Conservation (phyloP, 1,140 invertebrate genomes). For the Danaus melanippus region DNA sequence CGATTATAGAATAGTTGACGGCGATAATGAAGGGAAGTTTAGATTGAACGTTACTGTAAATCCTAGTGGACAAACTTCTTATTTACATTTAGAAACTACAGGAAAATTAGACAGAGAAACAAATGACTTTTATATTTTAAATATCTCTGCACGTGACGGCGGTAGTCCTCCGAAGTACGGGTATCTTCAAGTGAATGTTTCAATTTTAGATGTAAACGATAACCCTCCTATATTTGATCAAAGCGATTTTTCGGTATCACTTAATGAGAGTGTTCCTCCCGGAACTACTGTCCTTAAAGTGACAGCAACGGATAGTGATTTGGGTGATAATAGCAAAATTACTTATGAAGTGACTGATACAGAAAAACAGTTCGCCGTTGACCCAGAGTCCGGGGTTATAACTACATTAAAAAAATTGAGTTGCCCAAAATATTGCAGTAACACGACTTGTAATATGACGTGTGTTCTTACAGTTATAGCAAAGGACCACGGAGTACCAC, state of each 20-base stretch:
- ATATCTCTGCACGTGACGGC: conserved; percentile 91
- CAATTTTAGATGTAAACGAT: conserved; percentile 94
- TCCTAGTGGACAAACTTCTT: conserved; percentile 89
- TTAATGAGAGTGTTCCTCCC: conserved; percentile 92
- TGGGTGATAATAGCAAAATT: conserved; percentile 92
- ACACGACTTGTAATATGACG: conserved; percentile 83
- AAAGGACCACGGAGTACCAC: conserved; percentile 90
- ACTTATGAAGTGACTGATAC: conserved; percentile 90
- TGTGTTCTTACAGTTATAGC: conserved; percentile 96
- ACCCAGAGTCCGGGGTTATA: conserved; percentile 90
- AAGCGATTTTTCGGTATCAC: conserved; percentile 90
- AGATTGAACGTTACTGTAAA: conserved; percentile 88
- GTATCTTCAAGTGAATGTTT: conserved; percentile 91
- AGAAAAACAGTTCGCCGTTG: conserved; percentile 89
- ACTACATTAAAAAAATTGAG: conserved; percentile 84
- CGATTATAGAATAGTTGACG: conserved; percentile 90
- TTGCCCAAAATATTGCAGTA: conserved; percentile 78
- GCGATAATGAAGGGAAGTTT: conserved; percentile 91
- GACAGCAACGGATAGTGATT: conserved; percentile 92
- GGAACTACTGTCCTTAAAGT: conserved; percentile 92
- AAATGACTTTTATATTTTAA: conserved; percentile 85
- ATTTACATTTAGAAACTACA: conserved; percentile 91
- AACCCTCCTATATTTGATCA: conserved; percentile 95
- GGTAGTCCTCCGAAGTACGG: conserved; percentile 86
- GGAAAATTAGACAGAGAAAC: conserved; percentile 92